Base-by-base conservation (phyloP, 2,888 invertebrate genomes). In the Parascotia fuliginaria region DNA sequence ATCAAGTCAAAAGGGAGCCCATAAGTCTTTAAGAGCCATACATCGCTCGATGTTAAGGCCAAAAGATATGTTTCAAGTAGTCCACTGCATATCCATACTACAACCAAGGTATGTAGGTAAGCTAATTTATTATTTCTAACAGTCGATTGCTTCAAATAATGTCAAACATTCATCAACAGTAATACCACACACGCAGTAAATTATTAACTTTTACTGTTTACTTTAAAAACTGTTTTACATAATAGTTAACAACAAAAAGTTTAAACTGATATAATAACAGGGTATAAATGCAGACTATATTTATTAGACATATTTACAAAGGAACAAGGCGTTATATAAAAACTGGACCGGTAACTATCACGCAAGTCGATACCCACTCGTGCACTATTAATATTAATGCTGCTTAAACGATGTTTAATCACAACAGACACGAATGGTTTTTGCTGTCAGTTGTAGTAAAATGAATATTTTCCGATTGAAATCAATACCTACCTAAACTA, bases 321-420 rank as follows among this genome's bases (percentile, higher is more conserved):
- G 55, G 58, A 59, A 59, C 55, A 58, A 65, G 60, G 57, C 58
- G 60, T 65, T 65, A 66, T 53, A 65, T 63, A 70, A 71, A 76
- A 77, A 70, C 54, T 62, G 74, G 81, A 83, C 78, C 75, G 68
- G 69, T 65, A 70, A 68, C 62, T 70, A 78, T 66, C 85, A 87
- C 84, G 84, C 84, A 58, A 75, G 73, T 67, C 65, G 56, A 64
- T 75, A 81, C 70, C 73, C 68, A 77, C 77, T 74, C 75, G 77
- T 78, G 69, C 73, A 70, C 72, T 81, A 87, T 88, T 85, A 89
- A 88, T 88, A 89, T 88, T 83, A 77, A 88, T 87, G 78, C 71
- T 73, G 73, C 79, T 81, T 88, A 89, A 89, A 87, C 87, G 88
- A 77, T 87, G 84, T 73, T 79, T 88, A 86, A 87, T 86, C 81